A percentile compares a stretch with the other conserved stretches of the same genome.
Conservation (phyloP, 2,113 vertebrate species). For the Lampris megalopsis region DNA sequence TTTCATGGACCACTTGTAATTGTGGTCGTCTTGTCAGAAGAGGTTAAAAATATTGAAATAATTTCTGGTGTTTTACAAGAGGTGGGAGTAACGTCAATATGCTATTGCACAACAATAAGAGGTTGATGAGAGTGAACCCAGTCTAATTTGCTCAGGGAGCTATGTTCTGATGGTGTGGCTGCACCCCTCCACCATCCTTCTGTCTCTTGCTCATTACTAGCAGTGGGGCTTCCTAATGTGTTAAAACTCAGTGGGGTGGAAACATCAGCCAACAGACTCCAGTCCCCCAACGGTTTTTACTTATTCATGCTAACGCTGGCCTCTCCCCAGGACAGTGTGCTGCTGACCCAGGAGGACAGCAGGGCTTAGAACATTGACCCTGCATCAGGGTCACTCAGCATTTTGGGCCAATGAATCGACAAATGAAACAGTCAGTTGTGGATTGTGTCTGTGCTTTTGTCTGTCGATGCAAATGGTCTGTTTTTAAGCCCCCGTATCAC, state of each 20-base stretch:
- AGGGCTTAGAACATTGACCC: constrained; percentile 59
- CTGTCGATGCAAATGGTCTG: constrained; percentile 34
- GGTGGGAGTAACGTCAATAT: constrained; percentile 24
- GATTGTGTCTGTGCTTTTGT: constrained; percentile 5
- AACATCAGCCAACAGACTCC: constrained; percentile 78
- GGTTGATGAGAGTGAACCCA: constrained; percentile 55
- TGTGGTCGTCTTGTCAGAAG: too few species aligned
- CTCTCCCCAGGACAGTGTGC: constrained; percentile 74
- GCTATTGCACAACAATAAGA: constrained; percentile 61
- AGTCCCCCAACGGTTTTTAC: constrained; percentile 76
- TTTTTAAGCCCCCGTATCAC: neutral
- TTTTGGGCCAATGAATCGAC: constrained; percentile 60
- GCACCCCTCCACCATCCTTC: constrained; percentile 45
- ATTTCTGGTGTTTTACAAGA: constrained; percentile 7
- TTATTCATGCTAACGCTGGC: constrained; percentile 79
- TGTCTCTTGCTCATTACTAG: constrained; percentile 74
- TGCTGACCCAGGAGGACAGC: constrained; percentile 65
- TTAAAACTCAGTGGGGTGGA: constrained; percentile 78
- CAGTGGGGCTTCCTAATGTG: constrained; percentile 79
- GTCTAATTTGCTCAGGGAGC: constrained; percentile 44
- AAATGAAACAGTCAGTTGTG: constrained; percentile 27
- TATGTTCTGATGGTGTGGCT: constrained; percentile 47
- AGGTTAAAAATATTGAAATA: constrained; percentile 4
- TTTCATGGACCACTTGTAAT: too few species aligned
- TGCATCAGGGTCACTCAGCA: constrained; percentile 57